Conservation (phyloP, 1,140 invertebrate genomes). For the Littorina saxatilis region DNA sequence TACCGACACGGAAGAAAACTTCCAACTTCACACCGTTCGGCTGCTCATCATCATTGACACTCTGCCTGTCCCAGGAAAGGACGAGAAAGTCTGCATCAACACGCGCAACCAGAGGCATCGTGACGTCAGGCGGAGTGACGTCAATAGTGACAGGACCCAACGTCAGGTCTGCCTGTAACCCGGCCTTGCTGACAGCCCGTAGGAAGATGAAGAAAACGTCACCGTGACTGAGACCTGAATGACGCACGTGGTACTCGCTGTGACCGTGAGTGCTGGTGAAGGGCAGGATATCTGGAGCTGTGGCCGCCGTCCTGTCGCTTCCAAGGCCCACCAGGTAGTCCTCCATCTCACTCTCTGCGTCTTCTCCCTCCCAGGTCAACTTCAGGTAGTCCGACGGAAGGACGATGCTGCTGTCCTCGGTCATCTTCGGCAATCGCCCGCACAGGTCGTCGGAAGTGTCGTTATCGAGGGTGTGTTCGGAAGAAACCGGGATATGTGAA, state of each 20-base stretch:
- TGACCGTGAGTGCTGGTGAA: constrained; percentile 36
- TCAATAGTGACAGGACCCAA: constrained; percentile 56
- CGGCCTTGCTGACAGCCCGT: constrained; percentile 51
- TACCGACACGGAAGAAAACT: constrained; percentile 48
- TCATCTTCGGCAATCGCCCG: not conserved
- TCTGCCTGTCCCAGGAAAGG: constrained; percentile 43
- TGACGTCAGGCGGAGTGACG: constrained; percentile 48
- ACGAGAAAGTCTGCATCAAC: constrained; percentile 32
- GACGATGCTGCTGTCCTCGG: constrained; percentile 27
- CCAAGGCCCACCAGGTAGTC: constrained; percentile 47
- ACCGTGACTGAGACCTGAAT: constrained; percentile 46
- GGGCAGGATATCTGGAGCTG: constrained; percentile 33
- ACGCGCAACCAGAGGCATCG: not conserved
- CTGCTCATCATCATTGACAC: constrained; percentile 50
- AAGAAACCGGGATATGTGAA: constrained; percentile 1
- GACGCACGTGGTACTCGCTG: constrained; percentile 30
- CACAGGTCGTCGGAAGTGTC: constrained; percentile 34
- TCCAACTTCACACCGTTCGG: constrained; percentile 25
- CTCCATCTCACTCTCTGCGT: constrained; percentile 46
- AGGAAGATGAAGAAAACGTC: constrained; percentile 48
- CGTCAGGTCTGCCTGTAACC: constrained; percentile 24
- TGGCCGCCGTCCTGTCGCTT: not conserved
- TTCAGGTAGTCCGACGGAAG: constrained; percentile 41
- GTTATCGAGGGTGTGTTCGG: not conserved
- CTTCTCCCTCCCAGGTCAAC: constrained; percentile 35